Conservation (phyloP, 2,797 vertebrate genomes). For the Glossophaga mutica region DNA sequence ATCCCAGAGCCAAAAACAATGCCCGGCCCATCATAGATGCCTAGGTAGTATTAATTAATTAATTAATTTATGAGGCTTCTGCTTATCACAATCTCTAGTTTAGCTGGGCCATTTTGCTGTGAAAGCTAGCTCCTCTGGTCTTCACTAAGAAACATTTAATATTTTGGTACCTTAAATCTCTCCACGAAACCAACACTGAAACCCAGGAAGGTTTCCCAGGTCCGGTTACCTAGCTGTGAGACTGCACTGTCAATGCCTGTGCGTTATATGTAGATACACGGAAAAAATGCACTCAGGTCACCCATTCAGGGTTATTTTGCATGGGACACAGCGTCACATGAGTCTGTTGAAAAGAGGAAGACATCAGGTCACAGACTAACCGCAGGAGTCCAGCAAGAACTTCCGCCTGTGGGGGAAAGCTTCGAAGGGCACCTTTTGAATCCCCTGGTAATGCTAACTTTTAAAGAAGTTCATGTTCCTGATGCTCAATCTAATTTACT, state of each 20-base stretch:
- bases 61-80: neutral
- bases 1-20: neutral
- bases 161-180: neutral
- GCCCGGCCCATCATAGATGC: neutral
- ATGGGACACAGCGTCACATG: neutral
- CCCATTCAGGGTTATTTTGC: neutral
- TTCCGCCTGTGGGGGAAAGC: neutral
- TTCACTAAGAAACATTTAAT: neutral
- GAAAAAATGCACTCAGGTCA: neutral
- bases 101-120: neutral
- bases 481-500: neutral
- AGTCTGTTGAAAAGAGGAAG: conserved; percentile 7
- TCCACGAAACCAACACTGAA: neutral
- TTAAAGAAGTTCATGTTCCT: neutral
- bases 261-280: neutral
- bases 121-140: neutral
- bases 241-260: too few species aligned
- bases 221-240: too few species aligned
- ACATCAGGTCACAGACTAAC: neutral
- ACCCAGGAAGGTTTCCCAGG: neutral
- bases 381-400: neutral
- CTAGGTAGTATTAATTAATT: neutral
- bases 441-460: neutral
- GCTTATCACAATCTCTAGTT: neutral
- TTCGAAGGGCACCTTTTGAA: neutral